Evolutionary conservation across 2,113 vertebrate species (phyloP).

Genomic region (Neotragus moschatus): DNA sequence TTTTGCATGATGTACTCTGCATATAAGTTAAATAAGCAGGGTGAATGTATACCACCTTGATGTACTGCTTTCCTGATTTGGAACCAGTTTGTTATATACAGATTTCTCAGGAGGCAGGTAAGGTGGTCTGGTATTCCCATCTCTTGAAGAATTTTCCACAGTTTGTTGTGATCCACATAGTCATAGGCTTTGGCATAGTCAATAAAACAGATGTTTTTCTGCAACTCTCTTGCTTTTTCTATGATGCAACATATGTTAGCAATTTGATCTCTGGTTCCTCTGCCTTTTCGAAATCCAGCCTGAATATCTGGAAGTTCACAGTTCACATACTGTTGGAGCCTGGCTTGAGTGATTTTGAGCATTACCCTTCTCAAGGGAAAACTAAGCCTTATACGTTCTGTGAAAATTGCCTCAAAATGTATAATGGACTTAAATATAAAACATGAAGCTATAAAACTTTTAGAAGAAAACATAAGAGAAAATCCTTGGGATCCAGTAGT

Average conservation of each 20-base stretch:
- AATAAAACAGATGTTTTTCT: background rate
- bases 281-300: background rate
- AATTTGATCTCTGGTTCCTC: background rate
- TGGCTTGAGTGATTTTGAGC: background rate
- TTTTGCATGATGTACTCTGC: background rate
- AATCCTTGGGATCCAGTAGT: background rate
- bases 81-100: background rate
- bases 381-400: background rate
- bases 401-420: background rate
- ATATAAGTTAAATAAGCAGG: background rate
- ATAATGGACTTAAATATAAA: background rate
- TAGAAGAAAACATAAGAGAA: background rate
- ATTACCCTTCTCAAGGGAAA: background rate
- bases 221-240: background rate
- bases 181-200: background rate
- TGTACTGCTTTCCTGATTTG: background rate
- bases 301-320: background rate
- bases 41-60: background rate
- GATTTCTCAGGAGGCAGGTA: background rate
- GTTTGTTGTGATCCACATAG: background rate
- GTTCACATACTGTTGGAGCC: background rate
- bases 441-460: background rate
- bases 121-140: background rate
- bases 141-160: background rate
- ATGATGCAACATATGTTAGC: background rate